These are phyloP conservation scores for Nothocercus julius DNA, from an alignment of 2,113 vertebrate genomes.

Conservation along the genomic window DNA sequence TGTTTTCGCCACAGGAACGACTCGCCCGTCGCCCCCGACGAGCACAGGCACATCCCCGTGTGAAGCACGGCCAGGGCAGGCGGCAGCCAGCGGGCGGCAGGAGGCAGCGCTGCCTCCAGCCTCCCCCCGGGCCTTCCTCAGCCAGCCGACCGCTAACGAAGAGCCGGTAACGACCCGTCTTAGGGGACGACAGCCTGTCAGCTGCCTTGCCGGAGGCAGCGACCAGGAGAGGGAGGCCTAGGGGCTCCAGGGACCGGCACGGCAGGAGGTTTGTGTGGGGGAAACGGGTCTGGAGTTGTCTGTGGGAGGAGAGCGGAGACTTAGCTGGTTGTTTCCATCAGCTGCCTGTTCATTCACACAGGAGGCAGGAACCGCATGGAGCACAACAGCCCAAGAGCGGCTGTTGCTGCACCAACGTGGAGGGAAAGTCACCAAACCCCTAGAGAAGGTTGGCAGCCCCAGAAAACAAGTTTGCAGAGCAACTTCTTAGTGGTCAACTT, in stretches of 20 bases:
- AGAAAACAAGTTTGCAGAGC: not conserved
- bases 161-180: rapidly evolving
- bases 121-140: not conserved
- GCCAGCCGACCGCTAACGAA: conserved; percentile 3
- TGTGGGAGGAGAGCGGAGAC: not conserved
- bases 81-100: not conserved
- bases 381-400: not conserved
- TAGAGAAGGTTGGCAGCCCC: not conserved
- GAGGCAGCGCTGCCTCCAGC: not conserved
- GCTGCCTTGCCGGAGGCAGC: not conserved
- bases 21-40: conserved; percentile 19
- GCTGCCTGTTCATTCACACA: not conserved
- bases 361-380: not conserved
- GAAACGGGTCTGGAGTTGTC: not conserved
- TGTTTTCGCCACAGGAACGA: conserved; percentile 35
- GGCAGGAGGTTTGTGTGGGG: rapidly evolving
- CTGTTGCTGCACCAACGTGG: not conserved
- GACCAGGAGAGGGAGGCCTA: not conserved
- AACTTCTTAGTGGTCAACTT: not conserved
- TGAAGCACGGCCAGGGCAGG: not conserved
- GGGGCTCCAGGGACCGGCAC: not conserved
- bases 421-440: not conserved
- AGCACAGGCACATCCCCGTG: not conserved
- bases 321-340: not conserved
- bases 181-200: not conserved